Percentiles rank a stretch among this genome's conserved stretches.
These are phyloP conservation scores for Serripes groenlandicus DNA, from an alignment of 2,888 invertebrate genomes.

Conservation along the genomic window DNA sequence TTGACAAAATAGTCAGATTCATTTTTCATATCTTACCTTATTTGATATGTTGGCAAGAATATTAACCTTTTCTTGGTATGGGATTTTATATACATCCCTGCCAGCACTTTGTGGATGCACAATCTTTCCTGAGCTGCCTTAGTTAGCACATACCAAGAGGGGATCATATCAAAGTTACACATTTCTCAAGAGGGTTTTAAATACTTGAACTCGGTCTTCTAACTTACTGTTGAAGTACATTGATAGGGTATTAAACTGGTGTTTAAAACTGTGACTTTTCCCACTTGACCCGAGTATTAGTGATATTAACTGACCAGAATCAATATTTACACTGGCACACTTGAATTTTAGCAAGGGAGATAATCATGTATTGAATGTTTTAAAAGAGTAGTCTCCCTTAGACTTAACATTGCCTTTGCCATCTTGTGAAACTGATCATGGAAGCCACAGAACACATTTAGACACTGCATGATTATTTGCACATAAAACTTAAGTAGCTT, in stretches of 20 bases:
- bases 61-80: too few relatives aligned
- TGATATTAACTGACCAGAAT: conserved; percentile 14
- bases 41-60: too few relatives aligned
- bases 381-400: background rate
- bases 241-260: conserved; percentile 4
- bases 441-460: too few relatives aligned
- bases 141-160: too few relatives aligned
- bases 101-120: too few relatives aligned
- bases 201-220: conserved; percentile 12
- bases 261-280: background rate
- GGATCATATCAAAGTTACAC: background rate
- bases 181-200: conserved; percentile 9
- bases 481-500: too few relatives aligned
- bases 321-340: background rate
- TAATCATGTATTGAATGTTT: background rate
- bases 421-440: too few relatives aligned
- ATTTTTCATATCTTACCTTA: too few relatives aligned
- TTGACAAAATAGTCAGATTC: too few relatives aligned
- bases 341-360: background rate
- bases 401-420: background rate
- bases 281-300: conserved; percentile 11
- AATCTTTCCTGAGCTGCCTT: too few relatives aligned
- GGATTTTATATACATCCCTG: too few relatives aligned
- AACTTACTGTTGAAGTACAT: background rate
- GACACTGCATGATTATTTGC: too few relatives aligned